Percentiles rank a stretch among this genome's conserved stretches.
phyloP scores from a whole-genome alignment of 2,888 invertebrate genomes.

The Stenurella melanura region DNA sequence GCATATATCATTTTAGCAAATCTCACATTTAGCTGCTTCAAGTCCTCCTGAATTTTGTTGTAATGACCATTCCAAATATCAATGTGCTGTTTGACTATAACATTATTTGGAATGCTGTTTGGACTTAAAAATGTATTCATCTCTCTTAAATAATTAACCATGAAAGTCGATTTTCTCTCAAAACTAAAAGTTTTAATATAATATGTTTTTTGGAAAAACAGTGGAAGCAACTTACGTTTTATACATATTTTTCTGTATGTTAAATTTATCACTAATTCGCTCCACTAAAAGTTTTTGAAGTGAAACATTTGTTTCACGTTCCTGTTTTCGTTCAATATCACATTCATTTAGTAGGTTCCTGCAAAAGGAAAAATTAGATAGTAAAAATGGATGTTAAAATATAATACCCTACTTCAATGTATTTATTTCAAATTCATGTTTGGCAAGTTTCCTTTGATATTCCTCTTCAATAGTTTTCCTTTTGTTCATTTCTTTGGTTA shows the following conservation, averaged over 20 bases:
- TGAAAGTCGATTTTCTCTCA: conserved; percentile 14
- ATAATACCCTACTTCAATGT: conserved; percentile 14
- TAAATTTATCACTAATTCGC: conserved; percentile 40
- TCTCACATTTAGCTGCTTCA: conserved; percentile 17
- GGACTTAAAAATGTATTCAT: conserved; percentile 10
- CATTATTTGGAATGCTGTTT: conserved; percentile 17
- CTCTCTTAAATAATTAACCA: conserved; percentile 20
- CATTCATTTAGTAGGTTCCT: conserved; percentile 9
- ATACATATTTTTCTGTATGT: conserved; percentile 33
- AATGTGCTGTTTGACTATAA: conserved; percentile 21
- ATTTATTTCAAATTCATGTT: conserved; percentile 16
- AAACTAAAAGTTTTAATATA: conserved; percentile 14
- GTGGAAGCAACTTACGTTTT: conserved; percentile 25
- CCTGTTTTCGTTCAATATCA: conserved; percentile 20
- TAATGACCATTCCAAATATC: conserved; percentile 7
- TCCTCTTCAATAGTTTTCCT: conserved; percentile 8
- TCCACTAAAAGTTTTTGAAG: conserved; percentile 43
- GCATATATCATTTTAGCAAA: neutral
- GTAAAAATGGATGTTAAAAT: neutral
- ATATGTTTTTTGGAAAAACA: neutral
- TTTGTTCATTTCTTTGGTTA: conserved; percentile 8
- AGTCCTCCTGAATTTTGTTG: neutral
- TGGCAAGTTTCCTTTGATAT: neutral
- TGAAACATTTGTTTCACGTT: conserved; percentile 23
- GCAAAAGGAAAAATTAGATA: neutral